Conservation (phyloP, 2,113 vertebrate species). For the Malurus elegans region DNA sequence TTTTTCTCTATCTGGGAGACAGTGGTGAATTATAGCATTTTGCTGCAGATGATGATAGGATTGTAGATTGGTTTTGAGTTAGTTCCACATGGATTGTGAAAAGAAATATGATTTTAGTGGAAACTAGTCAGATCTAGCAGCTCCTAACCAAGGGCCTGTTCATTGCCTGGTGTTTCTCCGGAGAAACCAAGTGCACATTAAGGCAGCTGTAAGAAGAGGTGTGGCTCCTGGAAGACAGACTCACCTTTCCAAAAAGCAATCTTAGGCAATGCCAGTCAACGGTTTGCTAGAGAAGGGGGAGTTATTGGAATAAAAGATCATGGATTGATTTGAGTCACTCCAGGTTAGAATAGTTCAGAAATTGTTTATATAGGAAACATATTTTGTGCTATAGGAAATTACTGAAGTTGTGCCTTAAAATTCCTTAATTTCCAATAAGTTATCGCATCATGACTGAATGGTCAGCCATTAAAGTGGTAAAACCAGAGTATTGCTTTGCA, state of each 20-base stretch:
- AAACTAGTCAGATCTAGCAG: background rate
- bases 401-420: background rate
- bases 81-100: rapidly evolving
- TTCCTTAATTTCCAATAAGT: background rate
- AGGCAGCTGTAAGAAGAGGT: background rate
- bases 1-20: background rate
- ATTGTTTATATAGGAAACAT: no score
- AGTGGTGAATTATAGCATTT: background rate
- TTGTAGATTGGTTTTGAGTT: background rate
- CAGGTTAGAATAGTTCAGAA: background rate
- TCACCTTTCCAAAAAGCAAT: background rate
- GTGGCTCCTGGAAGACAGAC: background rate
- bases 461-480: background rate
- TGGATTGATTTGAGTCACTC: background rate
- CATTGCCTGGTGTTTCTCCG: background rate
- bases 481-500: background rate
- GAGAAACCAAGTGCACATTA: background rate
- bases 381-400: background rate
- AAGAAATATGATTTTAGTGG: background rate
- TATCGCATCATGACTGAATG: background rate
- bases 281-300: background rate
- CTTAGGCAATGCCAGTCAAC: background rate
- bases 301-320: background rate
- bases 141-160: background rate
- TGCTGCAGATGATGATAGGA: background rate